Evolutionary conservation across 2,113 vertebrate genomes (phyloP), one percentile per base, ranked within the genome.

Genomic region (Herpetotheres cachinnans): DNA sequence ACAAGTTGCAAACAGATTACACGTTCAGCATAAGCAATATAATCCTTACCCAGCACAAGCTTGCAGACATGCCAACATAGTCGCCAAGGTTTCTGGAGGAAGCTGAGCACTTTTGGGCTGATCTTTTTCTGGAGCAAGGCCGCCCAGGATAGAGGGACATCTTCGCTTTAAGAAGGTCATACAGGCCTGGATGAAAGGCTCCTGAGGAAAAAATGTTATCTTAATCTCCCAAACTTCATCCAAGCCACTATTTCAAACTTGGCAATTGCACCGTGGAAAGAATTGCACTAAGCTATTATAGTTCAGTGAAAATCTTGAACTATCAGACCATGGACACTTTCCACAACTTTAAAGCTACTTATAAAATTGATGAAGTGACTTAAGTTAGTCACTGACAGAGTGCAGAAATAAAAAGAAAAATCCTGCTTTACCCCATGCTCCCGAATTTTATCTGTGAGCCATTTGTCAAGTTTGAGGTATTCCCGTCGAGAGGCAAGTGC

Each of bases 401-500:
- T 85, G 42, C 17, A 95, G 73, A 97, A 95, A 92, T 71, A 92
- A 97, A 96, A 58, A 92, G 52, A 96, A 82, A 98, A 97, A 88
- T 94, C 61, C 91, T 97, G 93, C 96, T 98, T 98, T 98, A 99
- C 99, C 98, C 99, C 99, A 91, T 99, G 99, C 96, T 99, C 99
- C 98, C 99, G 98, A 97, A 99, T 99, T 98, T 99, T 99, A 98
- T 99, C 99, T 97, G 99, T 99, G 97, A 99, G 98, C 99, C 99
- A 99, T 98, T 99, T 99, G 98, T 99, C 99, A 98, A 99, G 99
- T 99, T 99, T 99, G 99, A 99, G 99, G 99, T 99, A 99, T 99
- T 99, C 99, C 97, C 99, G 99, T 98, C 99, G 99, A 97, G 99
- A 99, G 95, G 99, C 99, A 98, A 99, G 99, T 99, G 99, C 99